Base-by-base conservation (phyloP, 2,113 vertebrate genomes). In the Nothocercus nigrocapillus region DNA sequence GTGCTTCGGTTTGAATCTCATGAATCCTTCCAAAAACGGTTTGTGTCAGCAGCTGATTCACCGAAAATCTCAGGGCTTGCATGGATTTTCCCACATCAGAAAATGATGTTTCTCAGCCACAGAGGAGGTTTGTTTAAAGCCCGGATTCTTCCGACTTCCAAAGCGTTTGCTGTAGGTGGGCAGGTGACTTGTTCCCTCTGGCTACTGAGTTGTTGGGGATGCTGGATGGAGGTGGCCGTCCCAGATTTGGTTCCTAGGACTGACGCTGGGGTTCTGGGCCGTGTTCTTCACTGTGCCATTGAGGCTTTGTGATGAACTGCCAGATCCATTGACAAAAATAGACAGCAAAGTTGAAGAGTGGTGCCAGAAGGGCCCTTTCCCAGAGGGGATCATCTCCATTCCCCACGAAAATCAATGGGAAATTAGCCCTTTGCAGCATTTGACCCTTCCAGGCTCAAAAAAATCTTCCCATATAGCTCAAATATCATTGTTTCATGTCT, bases 11-110 rank as follows among this genome's bases (percentile, higher is more conserved):
- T 96, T 88, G 94, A 81, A 97, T 98, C 97, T 97, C 97, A 94
- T 62, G 40, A 97, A 97, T 81, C 73, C 95, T 96, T 90, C 96
- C 95, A 96, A 96, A 98, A 98, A 98, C 70, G 94, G 96, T 96
- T 97, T 97, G 73, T 97, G 98, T 98, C 98, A 98, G 98, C 97
- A 96, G 68, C 73, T 93, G 85, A 97, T 90, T 80, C 36, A 68
- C 78, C 40, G 75, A 88, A 91, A 96, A 81, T 78, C 90, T 78
- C n/a, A 83, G 49, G 64, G 74, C 67, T 89, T 86, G 67, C 80
- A 90, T 2, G 12, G 88, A 82, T 98, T 95, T 95, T 96, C 96
- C 66, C 79, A 91, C 73, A 30, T 58, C 59, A 94, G 69, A 97
- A 94, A 97, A 95, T 94, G 75, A 85, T 92, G 92, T 95, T 92